These are phyloP conservation scores for Lindbergichthys nudifrons DNA, from an alignment of 2,797 vertebrate genomes.

Conservation along the genomic window DNA sequence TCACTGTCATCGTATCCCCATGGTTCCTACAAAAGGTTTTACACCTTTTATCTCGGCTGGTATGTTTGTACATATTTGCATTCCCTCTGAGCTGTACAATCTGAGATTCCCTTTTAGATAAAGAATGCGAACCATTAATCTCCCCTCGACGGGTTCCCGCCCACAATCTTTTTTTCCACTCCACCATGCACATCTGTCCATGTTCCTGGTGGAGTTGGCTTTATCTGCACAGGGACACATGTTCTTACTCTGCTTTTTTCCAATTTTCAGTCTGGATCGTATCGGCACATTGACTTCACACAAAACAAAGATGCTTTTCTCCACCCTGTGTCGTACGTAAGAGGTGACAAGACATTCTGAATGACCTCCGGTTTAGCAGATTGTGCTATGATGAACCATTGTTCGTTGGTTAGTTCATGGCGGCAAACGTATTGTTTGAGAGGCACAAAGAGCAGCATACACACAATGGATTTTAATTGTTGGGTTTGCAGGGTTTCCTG, in stretches of 20 bases:
- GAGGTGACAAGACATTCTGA: conserved; percentile 10
- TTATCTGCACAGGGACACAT: conserved; percentile 60
- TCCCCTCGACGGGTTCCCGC: conserved; percentile 46
- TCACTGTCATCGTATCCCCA: conserved; percentile 42
- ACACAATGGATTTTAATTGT: neutral
- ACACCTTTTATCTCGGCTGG: conserved; percentile 76
- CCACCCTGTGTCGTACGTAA: conserved; percentile 3
- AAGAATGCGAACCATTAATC: conserved; percentile 68
- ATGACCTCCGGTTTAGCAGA: conserved; percentile 14
- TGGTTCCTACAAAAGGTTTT: conserved; percentile 66
- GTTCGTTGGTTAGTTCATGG: conserved; percentile 3
- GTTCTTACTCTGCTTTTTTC: conserved; percentile 26
- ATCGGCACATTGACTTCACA: conserved; percentile 34
- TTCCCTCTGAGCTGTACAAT: conserved; percentile 65
- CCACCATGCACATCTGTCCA: conserved; percentile 52
- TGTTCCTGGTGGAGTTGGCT: conserved; percentile 49
- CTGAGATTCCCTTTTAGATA: conserved; percentile 71
- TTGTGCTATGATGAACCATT: conserved; percentile 6
- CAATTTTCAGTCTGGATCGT: conserved; percentile 32
- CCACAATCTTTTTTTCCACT: conserved; percentile 29
- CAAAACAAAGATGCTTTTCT: conserved; percentile 35
- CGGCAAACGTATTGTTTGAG: neutral
- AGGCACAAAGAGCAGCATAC: neutral
- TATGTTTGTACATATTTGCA: conserved; percentile 74
- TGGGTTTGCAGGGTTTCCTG: neutral